Percentiles rank a stretch among this genome's conserved stretches.
These are phyloP conservation scores for Orthonevra nobilis DNA, from an alignment of 2,888 invertebrate species.

Conservation along the genomic window DNA sequence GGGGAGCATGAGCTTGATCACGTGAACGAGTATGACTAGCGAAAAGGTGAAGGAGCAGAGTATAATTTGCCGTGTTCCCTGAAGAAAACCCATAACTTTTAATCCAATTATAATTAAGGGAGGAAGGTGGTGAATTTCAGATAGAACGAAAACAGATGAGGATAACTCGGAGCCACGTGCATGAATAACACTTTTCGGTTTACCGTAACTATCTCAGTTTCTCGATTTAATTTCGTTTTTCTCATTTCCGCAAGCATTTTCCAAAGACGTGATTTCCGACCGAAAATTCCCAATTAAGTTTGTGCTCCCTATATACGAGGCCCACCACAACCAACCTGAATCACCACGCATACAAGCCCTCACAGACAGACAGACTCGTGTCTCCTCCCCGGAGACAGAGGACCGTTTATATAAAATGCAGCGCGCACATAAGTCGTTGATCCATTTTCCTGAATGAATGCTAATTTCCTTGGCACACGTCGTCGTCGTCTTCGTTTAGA, in stretches of 20 bases:
- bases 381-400: no score
- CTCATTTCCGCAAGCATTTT: conserved; percentile 70
- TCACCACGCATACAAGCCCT: no score
- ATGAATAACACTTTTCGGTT: conserved; percentile 69
- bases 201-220: conserved; percentile 68
- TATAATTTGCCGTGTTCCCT: conserved; percentile 39
- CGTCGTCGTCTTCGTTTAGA: conserved; percentile 22
- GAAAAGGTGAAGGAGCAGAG: no score
- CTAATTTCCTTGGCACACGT: conserved; percentile 64
- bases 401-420: no score
- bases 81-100: conserved; percentile 57
- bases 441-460: conserved; percentile 66
- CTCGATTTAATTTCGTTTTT: conserved; percentile 71
- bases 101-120: conserved; percentile 67
- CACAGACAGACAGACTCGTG: no score
- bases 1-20: neutral
- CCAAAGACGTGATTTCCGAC: conserved; percentile 70
- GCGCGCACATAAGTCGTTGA: conserved; percentile 26
- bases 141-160: conserved; percentile 59
- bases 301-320: conserved; percentile 8
- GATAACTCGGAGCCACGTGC: conserved; percentile 64
- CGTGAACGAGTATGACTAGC: neutral
- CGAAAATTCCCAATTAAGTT: conserved; percentile 70
- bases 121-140: conserved; percentile 58
- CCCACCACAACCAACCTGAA: conserved; percentile 18